phyloP scores from a whole-genome alignment of 2,888 invertebrate species.

The Ormyrus thymus region DNA sequence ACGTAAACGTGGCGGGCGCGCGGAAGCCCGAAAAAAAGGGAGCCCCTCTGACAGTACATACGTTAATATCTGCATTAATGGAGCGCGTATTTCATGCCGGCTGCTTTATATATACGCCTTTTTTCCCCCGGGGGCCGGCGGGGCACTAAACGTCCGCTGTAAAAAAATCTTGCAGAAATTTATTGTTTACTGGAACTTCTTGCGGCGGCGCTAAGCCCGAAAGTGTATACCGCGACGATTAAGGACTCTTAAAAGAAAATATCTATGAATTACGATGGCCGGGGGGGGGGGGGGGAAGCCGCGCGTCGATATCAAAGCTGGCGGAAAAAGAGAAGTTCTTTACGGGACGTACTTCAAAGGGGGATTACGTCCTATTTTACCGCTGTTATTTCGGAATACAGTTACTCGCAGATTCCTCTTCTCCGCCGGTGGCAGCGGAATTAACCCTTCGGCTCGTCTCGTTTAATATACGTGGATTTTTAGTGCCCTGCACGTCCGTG shows the following conservation, averaged over 20 bases:
- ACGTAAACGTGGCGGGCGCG: not conserved
- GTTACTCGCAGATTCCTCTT: constrained; percentile 15
- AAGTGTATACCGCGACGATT: constrained; percentile 11
- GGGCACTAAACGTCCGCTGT: constrained; percentile 42
- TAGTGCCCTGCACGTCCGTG: not conserved
- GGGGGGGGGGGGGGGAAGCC: not conserved
- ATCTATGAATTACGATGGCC: constrained; percentile 23
- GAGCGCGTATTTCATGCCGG: constrained; percentile 28
- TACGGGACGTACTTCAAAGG: not conserved
- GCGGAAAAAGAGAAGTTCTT: not conserved
- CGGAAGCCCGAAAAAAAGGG: not conserved
- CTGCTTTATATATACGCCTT: constrained; percentile 1
- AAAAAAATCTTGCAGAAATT: constrained; percentile 38
- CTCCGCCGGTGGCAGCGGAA: constrained; percentile 33
- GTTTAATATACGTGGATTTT: constrained; percentile 36
- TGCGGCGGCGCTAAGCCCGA: not conserved
- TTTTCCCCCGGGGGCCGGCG: not conserved
- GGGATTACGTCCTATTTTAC: constrained; percentile 22
- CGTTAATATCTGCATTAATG: constrained; percentile 42
- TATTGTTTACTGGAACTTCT: constrained; percentile 40
- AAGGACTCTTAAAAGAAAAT: constrained; percentile 24
- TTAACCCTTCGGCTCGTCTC: constrained; percentile 32
- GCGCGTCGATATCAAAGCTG: constrained; percentile 5
- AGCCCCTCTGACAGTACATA: constrained; percentile 17
- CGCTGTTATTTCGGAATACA: not conserved